phyloP scores from a whole-genome alignment of 2,797 vertebrate species.

The Sylvilagus floridanus region DNA sequence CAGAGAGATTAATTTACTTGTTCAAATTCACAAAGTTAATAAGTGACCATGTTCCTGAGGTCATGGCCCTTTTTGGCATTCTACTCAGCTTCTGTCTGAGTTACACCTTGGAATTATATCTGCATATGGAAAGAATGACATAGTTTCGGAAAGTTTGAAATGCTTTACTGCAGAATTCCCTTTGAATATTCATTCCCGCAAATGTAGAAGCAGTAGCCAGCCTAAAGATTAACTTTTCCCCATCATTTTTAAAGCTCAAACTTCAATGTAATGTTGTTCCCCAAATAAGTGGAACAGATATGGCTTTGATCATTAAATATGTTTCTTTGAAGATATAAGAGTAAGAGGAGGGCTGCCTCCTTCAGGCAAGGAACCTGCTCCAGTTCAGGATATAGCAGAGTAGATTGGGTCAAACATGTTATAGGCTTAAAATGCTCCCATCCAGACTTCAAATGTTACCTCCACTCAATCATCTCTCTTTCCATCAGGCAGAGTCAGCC shows the following conservation, averaged over 20 bases:
- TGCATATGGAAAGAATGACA: neutral
- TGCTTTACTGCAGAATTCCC: neutral
- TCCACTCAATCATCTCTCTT: neutral
- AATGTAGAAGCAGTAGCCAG: slow-evolving; percentile 18
- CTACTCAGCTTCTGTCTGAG: neutral
- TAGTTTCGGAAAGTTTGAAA: slow-evolving; percentile 27
- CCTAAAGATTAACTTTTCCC: slow-evolving; percentile 63
- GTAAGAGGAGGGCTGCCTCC: slow-evolving; percentile 59
- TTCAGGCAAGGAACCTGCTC: slow-evolving; percentile 72
- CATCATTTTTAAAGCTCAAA: slow-evolving; percentile 68
- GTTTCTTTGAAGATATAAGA: slow-evolving; percentile 81
- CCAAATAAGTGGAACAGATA: slow-evolving; percentile 74
- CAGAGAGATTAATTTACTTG: neutral
- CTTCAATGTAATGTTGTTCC: slow-evolving; percentile 71
- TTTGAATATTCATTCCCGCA: slow-evolving; percentile 66
- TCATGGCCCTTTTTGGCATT: neutral
- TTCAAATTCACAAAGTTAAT: slow-evolving; percentile 1
- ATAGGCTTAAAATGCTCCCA: slow-evolving; percentile 15
- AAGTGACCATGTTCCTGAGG: neutral
- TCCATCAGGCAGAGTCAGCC: neutral
- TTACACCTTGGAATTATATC: neutral
- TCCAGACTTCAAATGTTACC: slow-evolving; percentile 37
- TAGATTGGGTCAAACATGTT: slow-evolving; percentile 59
- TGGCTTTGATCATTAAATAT: slow-evolving; percentile 77
- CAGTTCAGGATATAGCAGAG: slow-evolving; percentile 29